Percentiles rank a stretch among this genome's conserved stretches.
These are phyloP conservation scores for Mythimna vitellina DNA, from an alignment of 2,888 invertebrate genomes.

Conservation along the genomic window DNA sequence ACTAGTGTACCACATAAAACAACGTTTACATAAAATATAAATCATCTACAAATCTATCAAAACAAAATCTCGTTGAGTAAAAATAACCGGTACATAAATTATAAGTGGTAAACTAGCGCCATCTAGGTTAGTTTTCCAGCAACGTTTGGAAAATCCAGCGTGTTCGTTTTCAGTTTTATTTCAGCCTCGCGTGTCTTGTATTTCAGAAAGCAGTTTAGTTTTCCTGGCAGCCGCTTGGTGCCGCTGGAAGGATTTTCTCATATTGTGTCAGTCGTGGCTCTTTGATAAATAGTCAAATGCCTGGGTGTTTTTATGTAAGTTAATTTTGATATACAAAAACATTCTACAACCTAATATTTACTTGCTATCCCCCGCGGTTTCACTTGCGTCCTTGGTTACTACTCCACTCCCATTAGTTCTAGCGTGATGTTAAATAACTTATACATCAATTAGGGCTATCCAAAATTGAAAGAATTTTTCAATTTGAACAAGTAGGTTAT, in stretches of 20 bases:
- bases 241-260: not conserved
- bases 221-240: not conserved
- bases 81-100: not conserved
- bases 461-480: too few relatives aligned
- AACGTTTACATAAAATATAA: not conserved
- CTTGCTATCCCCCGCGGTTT: too few relatives aligned
- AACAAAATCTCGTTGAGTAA: not conserved
- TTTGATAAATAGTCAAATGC: too few relatives aligned
- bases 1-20: not conserved
- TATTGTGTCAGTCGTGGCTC: too few relatives aligned
- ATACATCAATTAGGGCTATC: too few relatives aligned
- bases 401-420: too few relatives aligned
- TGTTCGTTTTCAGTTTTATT: constrained; percentile 2
- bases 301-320: too few relatives aligned
- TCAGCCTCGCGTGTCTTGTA: not conserved
- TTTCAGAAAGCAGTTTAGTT: constrained; percentile 1
- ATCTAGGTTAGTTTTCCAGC: constrained; percentile 2
- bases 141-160: not conserved
- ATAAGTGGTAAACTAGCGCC: not conserved
- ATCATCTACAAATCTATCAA: constrained; percentile 8
- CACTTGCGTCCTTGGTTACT: too few relatives aligned
- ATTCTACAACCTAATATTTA: too few relatives aligned
- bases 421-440: too few relatives aligned
- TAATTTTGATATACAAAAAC: too few relatives aligned
- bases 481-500: too few relatives aligned